These are phyloP conservation scores for Carcharodon carcharias DNA, from an alignment of 2,797 vertebrate genomes.

Conservation along the genomic window DNA sequence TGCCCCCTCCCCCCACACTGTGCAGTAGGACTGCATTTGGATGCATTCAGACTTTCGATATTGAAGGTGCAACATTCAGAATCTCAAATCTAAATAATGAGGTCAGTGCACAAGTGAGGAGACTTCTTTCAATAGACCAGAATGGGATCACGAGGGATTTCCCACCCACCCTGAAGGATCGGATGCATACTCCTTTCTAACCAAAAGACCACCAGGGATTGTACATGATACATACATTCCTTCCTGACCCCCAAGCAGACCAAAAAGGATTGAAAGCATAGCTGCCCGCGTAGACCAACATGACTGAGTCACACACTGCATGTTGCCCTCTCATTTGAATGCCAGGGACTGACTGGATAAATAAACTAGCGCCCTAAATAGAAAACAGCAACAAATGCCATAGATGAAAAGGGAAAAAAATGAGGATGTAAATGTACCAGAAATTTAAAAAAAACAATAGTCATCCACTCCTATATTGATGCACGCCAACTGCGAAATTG, in stretches of 20 bases:
- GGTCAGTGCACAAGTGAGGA: conserved; percentile 1
- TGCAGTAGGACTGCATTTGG: conserved; percentile 20
- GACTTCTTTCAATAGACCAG: neutral
- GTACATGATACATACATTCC: neutral
- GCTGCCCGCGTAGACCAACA: neutral
- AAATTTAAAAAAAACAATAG: neutral
- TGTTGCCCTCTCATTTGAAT: neutral
- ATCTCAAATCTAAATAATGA: conserved; percentile 14
- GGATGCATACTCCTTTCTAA: neutral
- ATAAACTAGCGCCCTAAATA: neutral
- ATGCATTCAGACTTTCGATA: neutral
- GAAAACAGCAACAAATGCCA: neutral
- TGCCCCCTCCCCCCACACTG: neutral
- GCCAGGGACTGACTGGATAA: neutral
- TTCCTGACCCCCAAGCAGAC: neutral
- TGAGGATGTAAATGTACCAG: neutral
- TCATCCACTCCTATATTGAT: neutral
- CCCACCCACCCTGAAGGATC: neutral
- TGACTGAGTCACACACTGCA: neutral
- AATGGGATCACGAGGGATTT: neutral
- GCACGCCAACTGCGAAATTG: neutral
- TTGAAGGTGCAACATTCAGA: conserved; percentile 5
- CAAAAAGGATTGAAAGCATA: neutral
- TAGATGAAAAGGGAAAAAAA: neutral
- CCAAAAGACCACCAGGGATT: neutral